Evolutionary conservation across 2,888 invertebrate genomes (phyloP), one percentile per base, ranked within the genome.

Genomic region (Cryptops parisi): DNA sequence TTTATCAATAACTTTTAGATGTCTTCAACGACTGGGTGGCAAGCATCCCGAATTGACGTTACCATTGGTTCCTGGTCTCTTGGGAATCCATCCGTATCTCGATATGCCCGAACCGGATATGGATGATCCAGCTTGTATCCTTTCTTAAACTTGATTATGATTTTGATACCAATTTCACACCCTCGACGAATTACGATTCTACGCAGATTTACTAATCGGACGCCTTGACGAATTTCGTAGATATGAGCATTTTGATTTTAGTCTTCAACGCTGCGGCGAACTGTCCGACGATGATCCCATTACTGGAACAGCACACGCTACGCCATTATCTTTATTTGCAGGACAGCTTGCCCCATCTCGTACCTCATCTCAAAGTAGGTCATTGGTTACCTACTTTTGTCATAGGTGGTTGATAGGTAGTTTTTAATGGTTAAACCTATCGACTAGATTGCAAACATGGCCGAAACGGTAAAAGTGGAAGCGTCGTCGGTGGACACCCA

Each of bases 21-120:
- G 93, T 71, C 79, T 94, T 67, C 87, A 90, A 64, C 78, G 81
- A 52, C 74, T 98, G 59, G 97, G 97, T 40, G 78, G 79, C 45
- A 81, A 85, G 54, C 96, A 98, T 74, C 82, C 96, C 0, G 81
- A 88, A 58, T 74, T 96, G 23, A 88, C 90, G 2, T 74, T 93
- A 62, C 87, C 91, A 2, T 74, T 97, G 38, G 84, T 90, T 1
- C 83, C 90, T 0, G 84, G 90, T 60, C 75, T 98, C 54, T 74
- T 98, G 17, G 84, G 83, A 58, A 83, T 89, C 57, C 96, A 98
- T 74, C 94, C 96, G 0, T 93, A 91, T 71, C 93, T 97, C 68
- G 93, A 96, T 67, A 88, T 85, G 62, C 84, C 93, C 0, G 97
- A 97, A 67, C 88, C 88, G 0, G 89, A 94, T 66, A 88, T 97